Conservation (phyloP, 2,113 vertebrate species). For the Rhineura floridana region DNA sequence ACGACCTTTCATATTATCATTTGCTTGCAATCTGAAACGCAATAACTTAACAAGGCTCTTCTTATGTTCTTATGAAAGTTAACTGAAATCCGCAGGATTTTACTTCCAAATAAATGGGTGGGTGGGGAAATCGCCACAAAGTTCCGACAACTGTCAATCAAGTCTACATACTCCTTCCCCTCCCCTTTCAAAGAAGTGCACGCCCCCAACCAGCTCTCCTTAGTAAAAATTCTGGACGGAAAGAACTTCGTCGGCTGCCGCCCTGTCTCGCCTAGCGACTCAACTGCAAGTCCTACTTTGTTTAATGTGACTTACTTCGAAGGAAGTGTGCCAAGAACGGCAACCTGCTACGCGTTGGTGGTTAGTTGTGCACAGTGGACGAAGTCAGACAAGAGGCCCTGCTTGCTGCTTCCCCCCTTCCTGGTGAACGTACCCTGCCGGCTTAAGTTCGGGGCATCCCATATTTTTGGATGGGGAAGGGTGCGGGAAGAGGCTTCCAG, state of each 20-base stretch:
- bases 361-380: not conserved
- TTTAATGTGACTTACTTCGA: not conserved
- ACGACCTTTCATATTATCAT: no score
- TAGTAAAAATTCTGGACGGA: no score
- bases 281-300: not conserved
- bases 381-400: no score
- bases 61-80: no score
- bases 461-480: not conserved
- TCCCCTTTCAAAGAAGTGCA: no score
- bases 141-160: no score
- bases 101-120: not conserved
- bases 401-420: not conserved
- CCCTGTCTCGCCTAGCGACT: not conserved
- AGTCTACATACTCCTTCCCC: no score
- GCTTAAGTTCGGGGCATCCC: not conserved
- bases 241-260: no score
- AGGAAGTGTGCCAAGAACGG: not conserved
- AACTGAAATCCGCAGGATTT: not conserved
- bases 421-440: not conserved
- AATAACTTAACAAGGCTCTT: no score
- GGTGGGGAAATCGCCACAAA: no score
- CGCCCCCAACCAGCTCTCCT: no score
- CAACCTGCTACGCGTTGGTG: no score
- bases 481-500: not conserved
- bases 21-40: not conserved